Conservation (phyloP, 2,888 invertebrate genomes). For the Frankliniella fusca region DNA sequence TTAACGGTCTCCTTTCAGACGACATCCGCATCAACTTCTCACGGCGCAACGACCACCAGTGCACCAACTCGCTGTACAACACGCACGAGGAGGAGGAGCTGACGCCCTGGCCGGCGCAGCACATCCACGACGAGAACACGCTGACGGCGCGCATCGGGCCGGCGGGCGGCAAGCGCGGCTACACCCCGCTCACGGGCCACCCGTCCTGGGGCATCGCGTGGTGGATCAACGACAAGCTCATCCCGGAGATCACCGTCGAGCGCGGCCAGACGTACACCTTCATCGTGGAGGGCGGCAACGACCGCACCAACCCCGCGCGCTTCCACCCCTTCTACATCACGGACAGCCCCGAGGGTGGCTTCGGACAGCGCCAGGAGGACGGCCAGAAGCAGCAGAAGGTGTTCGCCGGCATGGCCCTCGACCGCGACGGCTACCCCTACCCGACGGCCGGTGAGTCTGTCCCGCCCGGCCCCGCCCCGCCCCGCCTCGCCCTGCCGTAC, state of each 20-base stretch:
- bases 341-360: conserved; percentile 79
- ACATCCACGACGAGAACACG: conserved; percentile 58
- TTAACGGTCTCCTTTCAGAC: conserved; percentile 44
- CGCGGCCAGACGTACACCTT: conserved; percentile 83
- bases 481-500: not conserved
- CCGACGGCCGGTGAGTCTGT: conserved; percentile 65
- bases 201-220: conserved; percentile 88
- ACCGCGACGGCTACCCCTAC: conserved; percentile 69
- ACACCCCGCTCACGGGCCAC: conserved; percentile 70
- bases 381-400: conserved; percentile 68
- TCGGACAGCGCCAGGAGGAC: conserved; percentile 68
- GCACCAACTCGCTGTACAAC: conserved; percentile 63
- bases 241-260: conserved; percentile 84
- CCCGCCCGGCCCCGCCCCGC: not conserved
- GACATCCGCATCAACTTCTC: conserved; percentile 79
- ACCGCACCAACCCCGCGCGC: conserved; percentile 72
- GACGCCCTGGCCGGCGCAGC: conserved; percentile 65
- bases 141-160: conserved; percentile 79
- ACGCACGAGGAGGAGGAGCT: conserved; percentile 57
- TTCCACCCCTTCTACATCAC: conserved; percentile 92
- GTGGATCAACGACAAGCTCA: conserved; percentile 86
- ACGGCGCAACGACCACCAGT: conserved; percentile 65
- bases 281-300: conserved; percentile 75
- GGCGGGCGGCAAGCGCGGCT: conserved; percentile 75
- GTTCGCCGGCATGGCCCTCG: conserved; percentile 76